Base-by-base conservation (phyloP, 2,888 invertebrate genomes). In the Pyrrhia umbra region DNA sequence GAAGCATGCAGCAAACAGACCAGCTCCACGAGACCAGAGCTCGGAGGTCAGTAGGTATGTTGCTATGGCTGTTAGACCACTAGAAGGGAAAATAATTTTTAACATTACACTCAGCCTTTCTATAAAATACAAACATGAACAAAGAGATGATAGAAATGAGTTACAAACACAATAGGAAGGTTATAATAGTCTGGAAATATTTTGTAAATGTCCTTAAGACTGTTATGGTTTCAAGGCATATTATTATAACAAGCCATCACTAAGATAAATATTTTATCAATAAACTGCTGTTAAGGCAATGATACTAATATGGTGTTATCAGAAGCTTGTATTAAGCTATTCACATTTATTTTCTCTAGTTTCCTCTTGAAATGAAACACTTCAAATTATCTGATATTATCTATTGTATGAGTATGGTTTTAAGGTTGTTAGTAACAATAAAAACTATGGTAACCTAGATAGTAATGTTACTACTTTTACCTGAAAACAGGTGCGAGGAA, bases 21-120 rank as follows among this genome's bases (percentile, higher is more conserved):
- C 99, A 18, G 99, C 99, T 43, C 99, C 99, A 1, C 98, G 96
- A 45, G 97, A 98, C 99, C 99, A 99, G 75, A 99, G 94, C 93
- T 99, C 99, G 90, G 99, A 99, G 9, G 99, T 99, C 79, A 99
- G 95, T 62, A 99, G 96, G 93, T 99, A 99, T 30, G 99, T 99
- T 34, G 99, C 98, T 86, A 99, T 98, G 46, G 99, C 98, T 68
- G 99, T 99, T 72, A 99, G 95, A 52, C 99, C 99, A 96, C 99
- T 99, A 93, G 75, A 95, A 95, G 10, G 16, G 74, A 71, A 68
- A 72, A 76, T 51, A n/a, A 15, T 45, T 23, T 34, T 27, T 4
- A 18, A 39, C 27, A 43, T 37, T 13, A 21, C 25, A 30, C 10
- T 6, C 5, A 1, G 1, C 18, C 37, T 49, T 42, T n/a, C 16